Evolutionary conservation across 1,140 invertebrate genomes (phyloP), one percentile per base, ranked within the genome.

Genomic region (Chymomyza costata): DNA sequence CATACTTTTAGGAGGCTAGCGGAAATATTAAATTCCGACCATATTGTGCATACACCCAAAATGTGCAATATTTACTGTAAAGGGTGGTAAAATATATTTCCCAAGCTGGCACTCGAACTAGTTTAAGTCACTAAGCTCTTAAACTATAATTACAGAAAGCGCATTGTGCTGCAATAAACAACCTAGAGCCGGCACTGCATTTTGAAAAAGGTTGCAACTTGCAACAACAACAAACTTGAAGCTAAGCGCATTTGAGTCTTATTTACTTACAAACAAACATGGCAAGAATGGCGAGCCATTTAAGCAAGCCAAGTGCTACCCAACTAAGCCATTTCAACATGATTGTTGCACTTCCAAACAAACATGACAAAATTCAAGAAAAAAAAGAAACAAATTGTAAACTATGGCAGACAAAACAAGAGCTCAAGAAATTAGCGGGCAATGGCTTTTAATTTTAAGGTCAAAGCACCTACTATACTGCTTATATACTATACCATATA

Each of bases 261-360:
- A 69, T 65, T 68, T 48, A 46, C 21, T 68, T 48, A 46, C 21
- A 25, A 25, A 3, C n/a, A n/a, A n/a, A n/a, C n/a, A n/a, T n/a
- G n/a, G n/a, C n/a, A n/a, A n/a, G n/a, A n/a, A n/a, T n/a, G 8
- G 55, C 52, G 55, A 63, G 19, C 41, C 58, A 21, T 63, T 61
- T 52, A 46, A 17, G 32, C 54, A 68, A 76, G 62, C 71, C 71
- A 76, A 76, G 66, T 78, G 62, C 66, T 71, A 67, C 66, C 58
- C 18, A 56, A 51, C 51, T 60, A 71, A 78, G 38, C 34, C 62
- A 64, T 76, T 76, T 62, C 71, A 76, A 63, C 71, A 76, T 51
- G 47, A 56, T 48, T 28, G n/a, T n/a, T n/a, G n/a, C n/a, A n/a
- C n/a, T n/a, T n/a, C n/a, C n/a, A n/a, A n/a, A n/a, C n/a, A n/a